Percentiles rank a stretch among this genome's conserved stretches.
These are phyloP conservation scores for Anomalospiza imberbis DNA, from an alignment of 2,797 vertebrate species.

Conservation along the genomic window DNA sequence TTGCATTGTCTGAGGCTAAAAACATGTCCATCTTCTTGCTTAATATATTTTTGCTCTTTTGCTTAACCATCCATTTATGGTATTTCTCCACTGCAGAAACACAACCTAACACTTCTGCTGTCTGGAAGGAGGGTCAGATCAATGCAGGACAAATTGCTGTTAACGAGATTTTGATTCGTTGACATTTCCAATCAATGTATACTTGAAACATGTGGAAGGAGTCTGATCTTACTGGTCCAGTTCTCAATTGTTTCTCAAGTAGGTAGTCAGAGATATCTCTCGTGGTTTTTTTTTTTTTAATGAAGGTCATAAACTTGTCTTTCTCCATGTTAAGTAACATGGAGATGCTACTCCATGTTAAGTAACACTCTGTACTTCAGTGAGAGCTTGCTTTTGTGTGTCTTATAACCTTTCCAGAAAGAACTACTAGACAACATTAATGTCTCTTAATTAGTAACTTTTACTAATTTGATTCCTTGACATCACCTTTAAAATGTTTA, in stretches of 20 bases:
- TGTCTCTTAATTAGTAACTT: background rate
- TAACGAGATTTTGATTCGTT: slow-evolving; percentile 66
- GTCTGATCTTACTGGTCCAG: background rate
- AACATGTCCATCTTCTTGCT: background rate
- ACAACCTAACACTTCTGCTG: slow-evolving; percentile 8
- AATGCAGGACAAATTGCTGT: slow-evolving; percentile 41
- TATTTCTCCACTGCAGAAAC: background rate
- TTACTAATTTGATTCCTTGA: background rate
- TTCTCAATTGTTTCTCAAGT: slow-evolving; percentile 31
- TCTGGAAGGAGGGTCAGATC: slow-evolving; percentile 32
- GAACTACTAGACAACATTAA: background rate
- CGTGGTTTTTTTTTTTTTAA: background rate
- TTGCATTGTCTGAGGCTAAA: background rate
- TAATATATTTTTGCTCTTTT: background rate
- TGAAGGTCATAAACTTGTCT: background rate
- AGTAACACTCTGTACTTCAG: background rate
- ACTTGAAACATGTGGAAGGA: slow-evolving; percentile 25
- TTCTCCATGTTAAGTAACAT: background rate
- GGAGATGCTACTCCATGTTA: background rate
- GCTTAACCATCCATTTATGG: background rate
- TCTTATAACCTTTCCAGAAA: background rate
- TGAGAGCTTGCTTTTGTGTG: background rate
- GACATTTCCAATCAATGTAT: slow-evolving; percentile 41
- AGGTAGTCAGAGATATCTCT: background rate
- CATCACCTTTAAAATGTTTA: background rate